phyloP scores from a whole-genome alignment of 2,888 invertebrate species.

The Chalcosyrphus nemorum region DNA sequence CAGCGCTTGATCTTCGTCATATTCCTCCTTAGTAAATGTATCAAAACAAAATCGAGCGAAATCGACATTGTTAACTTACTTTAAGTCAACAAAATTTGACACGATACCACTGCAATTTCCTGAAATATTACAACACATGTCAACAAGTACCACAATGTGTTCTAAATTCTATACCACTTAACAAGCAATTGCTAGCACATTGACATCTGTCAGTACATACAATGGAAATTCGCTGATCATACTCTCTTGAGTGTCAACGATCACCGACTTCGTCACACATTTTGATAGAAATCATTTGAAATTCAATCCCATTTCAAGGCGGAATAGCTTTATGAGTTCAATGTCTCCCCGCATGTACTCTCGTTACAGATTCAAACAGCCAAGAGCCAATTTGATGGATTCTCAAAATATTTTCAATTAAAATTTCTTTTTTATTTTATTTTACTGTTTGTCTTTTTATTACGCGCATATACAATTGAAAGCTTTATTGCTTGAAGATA shows the following conservation, averaged over 20 bases:
- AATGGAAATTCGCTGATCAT: background rate
- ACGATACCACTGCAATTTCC: too few relatives aligned
- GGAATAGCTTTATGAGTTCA: background rate
- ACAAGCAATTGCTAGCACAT: background rate
- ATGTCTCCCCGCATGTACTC: background rate
- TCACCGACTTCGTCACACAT: constrained; percentile 21
- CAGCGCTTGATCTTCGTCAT: too few relatives aligned
- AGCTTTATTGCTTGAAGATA: constrained; percentile 17
- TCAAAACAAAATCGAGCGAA: too few relatives aligned
- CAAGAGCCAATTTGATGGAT: background rate
- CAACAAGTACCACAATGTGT: background rate
- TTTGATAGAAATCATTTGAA: background rate
- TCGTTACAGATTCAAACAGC: background rate
- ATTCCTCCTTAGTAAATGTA: too few relatives aligned
- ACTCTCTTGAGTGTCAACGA: background rate
- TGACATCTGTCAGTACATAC: background rate
- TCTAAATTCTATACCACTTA: background rate
- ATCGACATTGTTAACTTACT: too few relatives aligned
- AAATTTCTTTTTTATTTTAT: background rate
- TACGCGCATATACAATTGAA: constrained; percentile 5
- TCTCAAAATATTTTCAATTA: constrained; percentile 10
- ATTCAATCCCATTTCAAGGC: background rate
- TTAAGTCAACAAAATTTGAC: too few relatives aligned
- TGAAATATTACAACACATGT: too few relatives aligned
- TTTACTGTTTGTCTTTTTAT: background rate